These are phyloP conservation scores for Ylistrum balloti DNA, from an alignment of 1,140 invertebrate genomes.

Conservation along the genomic window DNA sequence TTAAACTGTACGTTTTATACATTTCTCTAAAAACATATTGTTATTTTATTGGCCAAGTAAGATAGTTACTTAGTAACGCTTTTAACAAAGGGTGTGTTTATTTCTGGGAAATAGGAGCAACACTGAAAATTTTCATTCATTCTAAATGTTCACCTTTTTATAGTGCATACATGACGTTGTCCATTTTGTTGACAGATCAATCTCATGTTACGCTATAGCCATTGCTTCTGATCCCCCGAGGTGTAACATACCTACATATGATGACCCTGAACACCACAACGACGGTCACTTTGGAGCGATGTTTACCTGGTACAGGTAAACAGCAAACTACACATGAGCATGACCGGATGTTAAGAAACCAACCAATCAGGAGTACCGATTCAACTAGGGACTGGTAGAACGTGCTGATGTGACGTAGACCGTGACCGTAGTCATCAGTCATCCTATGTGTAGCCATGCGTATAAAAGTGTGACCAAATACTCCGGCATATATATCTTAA, in stretches of 20 bases:
- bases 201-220: background rate
- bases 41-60: background rate
- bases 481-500: background rate
- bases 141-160: background rate
- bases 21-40: too few species aligned
- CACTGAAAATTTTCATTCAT: background rate
- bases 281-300: conserved; percentile 11
- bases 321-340: background rate
- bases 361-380: background rate
- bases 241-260: background rate
- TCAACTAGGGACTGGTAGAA: conserved; percentile 17
- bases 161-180: conserved; percentile 1
- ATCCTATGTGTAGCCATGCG: conserved; percentile 7
- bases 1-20: too few species aligned
- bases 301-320: conserved; percentile 33
- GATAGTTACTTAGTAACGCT: background rate
- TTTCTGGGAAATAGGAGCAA: conserved; percentile 15
- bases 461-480: background rate
- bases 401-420: conserved; percentile 36
- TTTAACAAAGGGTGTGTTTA: background rate
- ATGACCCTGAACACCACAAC: background rate
- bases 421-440: conserved; percentile 13
- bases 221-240: background rate
- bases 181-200: background rate
- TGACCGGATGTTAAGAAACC: conserved; percentile 5